phyloP scores from a whole-genome alignment of 2,888 invertebrate genomes.

The Agelastica alni region DNA sequence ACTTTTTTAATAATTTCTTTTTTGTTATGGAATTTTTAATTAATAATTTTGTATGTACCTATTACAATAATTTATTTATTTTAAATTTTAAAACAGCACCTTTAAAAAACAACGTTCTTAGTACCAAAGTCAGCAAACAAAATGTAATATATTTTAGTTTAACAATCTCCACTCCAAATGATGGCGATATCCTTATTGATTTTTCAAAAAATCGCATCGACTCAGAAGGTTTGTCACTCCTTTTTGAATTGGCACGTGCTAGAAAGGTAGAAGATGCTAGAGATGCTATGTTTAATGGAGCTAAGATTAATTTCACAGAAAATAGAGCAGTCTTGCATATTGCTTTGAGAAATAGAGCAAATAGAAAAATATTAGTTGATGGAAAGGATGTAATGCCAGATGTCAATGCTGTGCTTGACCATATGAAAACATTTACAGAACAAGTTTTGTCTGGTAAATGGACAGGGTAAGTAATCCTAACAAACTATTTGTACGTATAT shows the following conservation, averaged over 20 bases:
- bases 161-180: constrained; percentile 74
- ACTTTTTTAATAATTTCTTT: too few relatives aligned
- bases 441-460: constrained; percentile 73
- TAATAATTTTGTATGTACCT: too few relatives aligned
- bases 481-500: background rate
- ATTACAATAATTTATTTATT: too few relatives aligned
- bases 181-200: constrained; percentile 92
- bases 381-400: constrained; percentile 91
- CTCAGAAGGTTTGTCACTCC: constrained; percentile 71
- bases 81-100: too few relatives aligned
- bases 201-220: constrained; percentile 96
- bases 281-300: constrained; percentile 90
- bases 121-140: too few relatives aligned
- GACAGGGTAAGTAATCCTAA: constrained; percentile 61
- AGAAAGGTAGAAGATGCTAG: constrained; percentile 84
- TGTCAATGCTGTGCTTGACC: constrained; percentile 86
- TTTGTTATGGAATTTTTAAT: too few relatives aligned
- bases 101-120: too few relatives aligned
- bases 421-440: constrained; percentile 93
- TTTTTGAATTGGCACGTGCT: constrained; percentile 80
- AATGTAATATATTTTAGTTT: too few relatives aligned
- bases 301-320: constrained; percentile 97
- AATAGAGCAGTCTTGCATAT: constrained; percentile 93
- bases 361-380: constrained; percentile 78
- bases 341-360: constrained; percentile 86